Evolutionary conservation across 2,113 vertebrate species (phyloP).

Genomic region (Sander vitreus): DNA sequence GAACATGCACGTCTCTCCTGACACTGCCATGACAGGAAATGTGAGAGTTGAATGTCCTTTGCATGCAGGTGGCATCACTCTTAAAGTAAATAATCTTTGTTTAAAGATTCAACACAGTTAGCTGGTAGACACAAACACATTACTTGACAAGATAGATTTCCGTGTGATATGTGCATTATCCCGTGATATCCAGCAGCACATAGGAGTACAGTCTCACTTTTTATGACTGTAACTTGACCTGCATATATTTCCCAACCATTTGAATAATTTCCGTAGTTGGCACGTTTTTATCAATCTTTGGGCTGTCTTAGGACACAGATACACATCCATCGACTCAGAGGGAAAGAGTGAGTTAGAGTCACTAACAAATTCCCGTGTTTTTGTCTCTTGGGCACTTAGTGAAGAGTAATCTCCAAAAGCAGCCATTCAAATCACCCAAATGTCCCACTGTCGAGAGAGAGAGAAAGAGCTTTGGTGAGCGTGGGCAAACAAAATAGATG

Average conservation of each 20-base stretch:
- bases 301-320: too few relatives aligned
- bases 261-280: not conserved
- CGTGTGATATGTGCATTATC: too few relatives aligned
- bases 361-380: not conserved
- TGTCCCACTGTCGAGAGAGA: not conserved
- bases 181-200: not conserved
- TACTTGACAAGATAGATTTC: too few relatives aligned
- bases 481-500: not conserved
- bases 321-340: not conserved
- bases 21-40: not conserved
- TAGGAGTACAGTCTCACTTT: too few relatives aligned
- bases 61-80: not conserved
- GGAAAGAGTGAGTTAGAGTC: not conserved
- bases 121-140: too few relatives aligned
- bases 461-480: not conserved
- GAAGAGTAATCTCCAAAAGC: not conserved
- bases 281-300: not conserved
- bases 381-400: not conserved
- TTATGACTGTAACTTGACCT: not conserved
- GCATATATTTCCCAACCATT: not conserved
- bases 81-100: slow-evolving; percentile 24
- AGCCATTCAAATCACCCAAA: not conserved
- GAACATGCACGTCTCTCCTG: not conserved
- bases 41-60: not conserved
- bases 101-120: too few relatives aligned